phyloP scores from a whole-genome alignment of 2,113 vertebrate species.

The Thinocorus orbignyianus region DNA sequence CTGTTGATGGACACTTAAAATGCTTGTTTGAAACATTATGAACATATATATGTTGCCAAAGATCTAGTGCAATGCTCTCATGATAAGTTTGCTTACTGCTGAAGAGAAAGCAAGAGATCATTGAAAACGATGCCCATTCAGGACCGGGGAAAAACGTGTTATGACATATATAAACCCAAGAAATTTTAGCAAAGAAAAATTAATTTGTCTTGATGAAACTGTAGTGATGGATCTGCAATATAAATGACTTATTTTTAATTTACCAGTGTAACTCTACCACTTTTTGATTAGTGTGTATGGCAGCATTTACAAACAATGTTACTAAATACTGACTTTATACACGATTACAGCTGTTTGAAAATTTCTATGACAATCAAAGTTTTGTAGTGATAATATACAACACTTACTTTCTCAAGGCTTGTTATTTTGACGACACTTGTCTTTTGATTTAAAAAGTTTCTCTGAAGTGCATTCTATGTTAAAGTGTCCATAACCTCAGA shows the following conservation, averaged over 20 bases:
- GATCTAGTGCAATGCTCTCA: conserved; percentile 2
- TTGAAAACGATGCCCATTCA: not conserved
- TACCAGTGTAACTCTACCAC: conserved; percentile 21
- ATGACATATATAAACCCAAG: not conserved
- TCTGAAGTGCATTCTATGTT: conserved; percentile 69
- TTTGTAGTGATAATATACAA: conserved; percentile 64
- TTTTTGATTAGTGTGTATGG: conserved; percentile 43
- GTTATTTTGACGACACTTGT: conserved; percentile 67
- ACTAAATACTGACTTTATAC: conserved; percentile 62
- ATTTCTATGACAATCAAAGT: conserved; percentile 28
- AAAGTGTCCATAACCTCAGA: conserved; percentile 74
- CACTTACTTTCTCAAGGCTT: conserved; percentile 73
- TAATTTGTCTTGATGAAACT: conserved; percentile 11
- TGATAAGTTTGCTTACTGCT: conserved; percentile 10
- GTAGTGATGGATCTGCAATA: not conserved
- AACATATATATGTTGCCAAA: not conserved
- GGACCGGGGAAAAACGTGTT: not conserved
- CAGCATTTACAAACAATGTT: conserved; percentile 50
- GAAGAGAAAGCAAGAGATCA: conserved; percentile 22
- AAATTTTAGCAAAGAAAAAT: conserved; percentile 15
- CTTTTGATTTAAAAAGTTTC: conserved; percentile 61
- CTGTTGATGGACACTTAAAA: conserved; percentile 46
- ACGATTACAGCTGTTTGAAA: conserved; percentile 40
- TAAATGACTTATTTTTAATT: conserved; percentile 9
- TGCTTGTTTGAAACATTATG: conserved; percentile 30